Base-by-base conservation (phyloP, 2,797 vertebrate genomes). In the Alectoris magna region DNA sequence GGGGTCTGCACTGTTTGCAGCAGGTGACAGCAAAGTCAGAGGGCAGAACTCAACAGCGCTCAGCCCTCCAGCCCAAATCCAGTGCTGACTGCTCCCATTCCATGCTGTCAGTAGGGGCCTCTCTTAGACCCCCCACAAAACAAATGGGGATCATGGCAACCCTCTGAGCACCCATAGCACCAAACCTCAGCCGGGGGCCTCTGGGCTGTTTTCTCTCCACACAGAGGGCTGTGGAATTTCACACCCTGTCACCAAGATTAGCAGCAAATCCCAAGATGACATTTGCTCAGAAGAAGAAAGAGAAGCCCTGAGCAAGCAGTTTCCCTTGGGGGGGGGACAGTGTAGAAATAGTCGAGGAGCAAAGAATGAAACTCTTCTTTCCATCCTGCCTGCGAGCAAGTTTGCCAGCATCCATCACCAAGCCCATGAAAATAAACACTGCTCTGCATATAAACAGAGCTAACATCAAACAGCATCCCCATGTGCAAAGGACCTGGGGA, bases 331-430 rank as follows among this genome's bases (percentile, higher is more conserved):
- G 71, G 71, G 83, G 60, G 80, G 72, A 82, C 74, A 84, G 92
- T 21, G 70, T 8, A 87, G 91, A 95, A 95, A 96, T 60, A 93
- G 84, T 83, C 49, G 79, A 94, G 91, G 70, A 93, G 93, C 79
- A 84, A 95, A 96, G 92, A 96, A 95, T 95, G 91, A 87, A 80
- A 85, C 92, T 93, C 95, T 96, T 96, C 91, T 96, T 95, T 67
- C 79, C 31, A 1, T 66, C 75, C 84, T 38, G 91, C 55, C 2
- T 29, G 43, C 1, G 1, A 92, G 63, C 0, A 0, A 56, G 67
- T 77, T 72, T 89, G 93, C 93, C 94, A 95, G 93, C 82, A 90
- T 91, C 91, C 90, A 93, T 96, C 94, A 96, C 77, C 84, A 73
- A 73, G 91, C 60, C 92, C 83, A 87, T 12, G 85, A 94, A 94